phyloP scores from a whole-genome alignment of 2,888 invertebrate genomes.

The Apodemia hepburni region DNA sequence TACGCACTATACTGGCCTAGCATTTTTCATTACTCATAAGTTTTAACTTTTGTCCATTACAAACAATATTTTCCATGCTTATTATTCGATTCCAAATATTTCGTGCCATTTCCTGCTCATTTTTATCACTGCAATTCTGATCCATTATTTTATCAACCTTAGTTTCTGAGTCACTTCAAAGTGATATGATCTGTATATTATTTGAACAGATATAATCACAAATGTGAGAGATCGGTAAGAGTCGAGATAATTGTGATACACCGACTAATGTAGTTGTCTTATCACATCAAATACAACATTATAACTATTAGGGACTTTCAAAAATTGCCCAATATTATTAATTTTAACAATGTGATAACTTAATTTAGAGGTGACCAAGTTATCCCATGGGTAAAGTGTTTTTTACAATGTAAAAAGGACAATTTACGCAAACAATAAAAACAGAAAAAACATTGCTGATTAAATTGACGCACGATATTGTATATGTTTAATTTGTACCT shows the following conservation, averaged over 20 bases:
- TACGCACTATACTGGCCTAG: slow-evolving; percentile 11
- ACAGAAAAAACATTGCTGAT: slow-evolving; percentile 23
- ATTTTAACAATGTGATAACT: slow-evolving; percentile 65
- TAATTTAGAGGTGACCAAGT: slow-evolving; percentile 58
- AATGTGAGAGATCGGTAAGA: slow-evolving; percentile 59
- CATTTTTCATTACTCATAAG: neutral
- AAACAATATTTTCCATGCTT: neutral
- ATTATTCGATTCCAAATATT: slow-evolving; percentile 3
- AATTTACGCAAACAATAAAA: slow-evolving; percentile 34
- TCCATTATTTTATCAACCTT: neutral
- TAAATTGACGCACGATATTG: slow-evolving; percentile 54
- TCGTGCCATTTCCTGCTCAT: neutral
- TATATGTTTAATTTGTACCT: slow-evolving; percentile 68
- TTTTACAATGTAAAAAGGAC: slow-evolving; percentile 41
- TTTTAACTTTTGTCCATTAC: slow-evolving; percentile 2
- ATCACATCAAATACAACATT: slow-evolving; percentile 71
- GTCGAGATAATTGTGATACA: slow-evolving; percentile 60
- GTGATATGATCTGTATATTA: slow-evolving; percentile 4
- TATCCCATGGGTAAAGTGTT: slow-evolving; percentile 43
- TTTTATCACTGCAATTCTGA: neutral
- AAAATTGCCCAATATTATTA: slow-evolving; percentile 55
- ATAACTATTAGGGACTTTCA: slow-evolving; percentile 63
- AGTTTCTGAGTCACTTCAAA: slow-evolving; percentile 1
- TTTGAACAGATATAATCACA: slow-evolving; percentile 34
- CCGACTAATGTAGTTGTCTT: slow-evolving; percentile 60